Evolutionary conservation across 2,113 vertebrate genomes (phyloP).

Genomic region (Centropristis striata): DNA sequence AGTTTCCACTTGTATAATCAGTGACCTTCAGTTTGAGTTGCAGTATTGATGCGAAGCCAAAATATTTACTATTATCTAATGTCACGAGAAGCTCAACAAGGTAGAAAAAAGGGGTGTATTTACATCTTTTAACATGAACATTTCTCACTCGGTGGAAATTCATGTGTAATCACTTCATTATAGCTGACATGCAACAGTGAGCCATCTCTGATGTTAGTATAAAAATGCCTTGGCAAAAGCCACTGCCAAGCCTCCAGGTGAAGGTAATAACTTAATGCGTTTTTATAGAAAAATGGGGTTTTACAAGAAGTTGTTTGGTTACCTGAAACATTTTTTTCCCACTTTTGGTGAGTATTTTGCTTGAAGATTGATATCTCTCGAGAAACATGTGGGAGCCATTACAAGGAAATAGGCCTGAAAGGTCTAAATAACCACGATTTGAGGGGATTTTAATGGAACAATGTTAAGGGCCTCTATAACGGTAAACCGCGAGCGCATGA

Average conservation of each 20-base stretch:
- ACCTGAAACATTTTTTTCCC: slow-evolving; percentile 52
- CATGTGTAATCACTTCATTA: slow-evolving; percentile 14
- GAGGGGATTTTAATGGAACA: slow-evolving; percentile 63
- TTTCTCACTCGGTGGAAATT: slow-evolving; percentile 4
- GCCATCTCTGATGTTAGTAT: slow-evolving; percentile 3
- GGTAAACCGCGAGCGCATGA: slow-evolving; percentile 48
- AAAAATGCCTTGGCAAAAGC: background rate
- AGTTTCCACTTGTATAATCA: slow-evolving; percentile 27
- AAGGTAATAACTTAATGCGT: slow-evolving; percentile 27
- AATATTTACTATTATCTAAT: slow-evolving; percentile 25
- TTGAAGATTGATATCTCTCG: slow-evolving; percentile 69
- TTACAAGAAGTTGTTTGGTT: slow-evolving; percentile 67
- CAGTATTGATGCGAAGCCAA: slow-evolving; percentile 8
- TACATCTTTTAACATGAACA: background rate
- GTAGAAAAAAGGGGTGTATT: slow-evolving; percentile 24
- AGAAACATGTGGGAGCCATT: slow-evolving; percentile 76
- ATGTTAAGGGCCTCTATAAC: slow-evolving; percentile 42
- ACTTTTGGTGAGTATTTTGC: slow-evolving; percentile 49
- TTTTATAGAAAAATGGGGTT: slow-evolving; percentile 54
- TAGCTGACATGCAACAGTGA: slow-evolving; percentile 22
- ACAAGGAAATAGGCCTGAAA: slow-evolving; percentile 56
- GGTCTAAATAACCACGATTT: slow-evolving; percentile 70
- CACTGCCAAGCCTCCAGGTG: slow-evolving; percentile 37
- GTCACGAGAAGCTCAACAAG: slow-evolving; percentile 12
- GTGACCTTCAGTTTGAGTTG: slow-evolving; percentile 26